Conservation (phyloP, 2,797 vertebrate species). For the Sebastes hopkinsi region DNA sequence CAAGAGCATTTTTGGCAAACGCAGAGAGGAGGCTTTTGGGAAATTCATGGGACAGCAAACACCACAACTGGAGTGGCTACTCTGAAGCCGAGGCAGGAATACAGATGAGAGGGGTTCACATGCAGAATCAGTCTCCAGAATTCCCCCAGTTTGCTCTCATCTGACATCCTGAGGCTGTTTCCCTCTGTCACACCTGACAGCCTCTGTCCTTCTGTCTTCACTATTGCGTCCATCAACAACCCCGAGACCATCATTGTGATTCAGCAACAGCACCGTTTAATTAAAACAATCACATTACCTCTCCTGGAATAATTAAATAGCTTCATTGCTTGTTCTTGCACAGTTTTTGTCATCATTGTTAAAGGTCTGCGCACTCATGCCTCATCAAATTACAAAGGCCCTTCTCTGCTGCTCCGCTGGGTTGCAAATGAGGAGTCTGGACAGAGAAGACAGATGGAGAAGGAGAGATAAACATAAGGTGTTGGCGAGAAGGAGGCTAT, state of each 20-base stretch:
- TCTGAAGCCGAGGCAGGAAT: constrained; percentile 36
- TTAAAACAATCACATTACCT: constrained; percentile 55
- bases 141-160: constrained; percentile 20
- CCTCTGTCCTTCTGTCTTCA: background rate
- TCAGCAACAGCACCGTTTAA: constrained; percentile 53
- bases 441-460: constrained; percentile 57
- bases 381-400: constrained; percentile 32
- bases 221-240: constrained; percentile 35
- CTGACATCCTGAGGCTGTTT: background rate
- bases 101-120: constrained; percentile 44
- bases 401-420: constrained; percentile 19
- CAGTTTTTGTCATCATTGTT: constrained; percentile 27
- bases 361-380: constrained; percentile 18
- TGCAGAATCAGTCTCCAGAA: background rate
- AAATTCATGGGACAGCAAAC: constrained; percentile 65
- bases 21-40: constrained; percentile 51
- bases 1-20: constrained; percentile 66
- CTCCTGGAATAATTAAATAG: constrained; percentile 47
- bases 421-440: constrained; percentile 35
- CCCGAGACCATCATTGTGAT: constrained; percentile 44
- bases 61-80: constrained; percentile 45
- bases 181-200: background rate
- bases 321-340: constrained; percentile 27
- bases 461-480: constrained; percentile 55
- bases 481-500: constrained; percentile 44